Evolutionary conservation across 2,888 invertebrate genomes (phyloP), one percentile per base, ranked within the genome.

Genomic region (Cyrtodaria siliqua): DNA sequence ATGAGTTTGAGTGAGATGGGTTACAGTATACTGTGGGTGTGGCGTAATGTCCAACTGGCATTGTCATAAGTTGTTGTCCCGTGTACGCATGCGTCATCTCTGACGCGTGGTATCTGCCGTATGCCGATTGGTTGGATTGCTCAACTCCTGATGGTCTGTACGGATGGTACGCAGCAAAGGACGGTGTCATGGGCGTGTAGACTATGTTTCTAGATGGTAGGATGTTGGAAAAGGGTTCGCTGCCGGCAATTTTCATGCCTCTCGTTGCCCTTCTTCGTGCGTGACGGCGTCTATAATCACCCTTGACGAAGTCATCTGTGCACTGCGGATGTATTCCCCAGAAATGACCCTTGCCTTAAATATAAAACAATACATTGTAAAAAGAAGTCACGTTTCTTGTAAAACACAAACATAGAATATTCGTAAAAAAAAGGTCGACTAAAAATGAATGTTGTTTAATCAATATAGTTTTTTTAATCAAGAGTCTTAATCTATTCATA

Each of bases 241-340:
- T 4, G 61, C n/a, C 20, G 16, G n/a, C 16, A 18, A 20, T 6
- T 57, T 79, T 71, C 24, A 76, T 66, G 33, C 70, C 74, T 42
- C 86, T 85, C n/a, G 87, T 78, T 8, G 89, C 98, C 93, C 98
- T 97, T 26, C 99, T 94, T 91, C 99, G 98, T 0, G 99, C 99
- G 92, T 98, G 98, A 59, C 99, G 96, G 56, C 99, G 94, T 23
- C 99, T 94, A 92, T 99, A 99, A 90, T 99, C 99, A 0, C 99
- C 99, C 87, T 97, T 97, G 27, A 97, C 95, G 93, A 99, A 99
- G 93, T 99, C 99, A 44, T 98, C 98, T 27, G 98, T 94, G 92
- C 99, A 99, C 0, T 99, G 99, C 0, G 98, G 98, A 92, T 99
- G 99, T 64, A 99, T 97, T 14, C 98, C 97, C 99, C 99, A 99